Base-by-base conservation (phyloP, 23 tunicate species). In the Botrylloides violaceus region DNA sequence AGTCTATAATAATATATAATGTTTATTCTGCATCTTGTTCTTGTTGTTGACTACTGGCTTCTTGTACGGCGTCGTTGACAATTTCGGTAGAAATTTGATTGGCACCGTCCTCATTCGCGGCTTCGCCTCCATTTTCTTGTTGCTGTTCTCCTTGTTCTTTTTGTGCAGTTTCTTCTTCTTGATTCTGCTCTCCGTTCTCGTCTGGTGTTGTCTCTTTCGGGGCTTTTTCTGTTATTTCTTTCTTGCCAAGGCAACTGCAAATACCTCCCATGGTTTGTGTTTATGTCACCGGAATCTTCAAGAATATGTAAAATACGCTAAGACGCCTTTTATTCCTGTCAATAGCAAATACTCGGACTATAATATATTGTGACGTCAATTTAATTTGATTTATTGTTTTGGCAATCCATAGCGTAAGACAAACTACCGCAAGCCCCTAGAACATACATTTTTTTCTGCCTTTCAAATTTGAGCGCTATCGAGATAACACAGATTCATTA, bases 11-110 rank as follows among this genome's bases (percentile, higher is more conserved):
- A 7, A 43, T n/a, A n/a, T n/a, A n/a, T n/a, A n/a, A n/a, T n/a
- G 53, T 43, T 43, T 43, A 43, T 43, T 43, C 53, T 9, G 53
- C 53, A 15, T 9, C 15, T 9, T 9, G 53, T 43, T 43, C 53
- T 43, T 9, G 53, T 63, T 63, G 36, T 63, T 63, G 70, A 29
- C 71, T 71, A 49, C 77, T 80, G 28, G 84, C 84, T 59, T 80
- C 77, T 4, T 72, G 77, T 21, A 80, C 78, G 1, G 84, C 84
- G 49, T 80, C 84, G 73, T 71, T 80, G 32, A 80, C 84, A 48
- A 80, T 80, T 43, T 80, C 84, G 37, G 36, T 80, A 39, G 84
- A 80, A 59, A 80, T 80, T 39, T 71, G 61, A 29, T 80, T 71
- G 24, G 84, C 84, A 4, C 33, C 77, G n/a, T 49, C 73, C 25